Conservation (phyloP, 2,113 vertebrate genomes). For the Xiphophorus couchianus region DNA sequence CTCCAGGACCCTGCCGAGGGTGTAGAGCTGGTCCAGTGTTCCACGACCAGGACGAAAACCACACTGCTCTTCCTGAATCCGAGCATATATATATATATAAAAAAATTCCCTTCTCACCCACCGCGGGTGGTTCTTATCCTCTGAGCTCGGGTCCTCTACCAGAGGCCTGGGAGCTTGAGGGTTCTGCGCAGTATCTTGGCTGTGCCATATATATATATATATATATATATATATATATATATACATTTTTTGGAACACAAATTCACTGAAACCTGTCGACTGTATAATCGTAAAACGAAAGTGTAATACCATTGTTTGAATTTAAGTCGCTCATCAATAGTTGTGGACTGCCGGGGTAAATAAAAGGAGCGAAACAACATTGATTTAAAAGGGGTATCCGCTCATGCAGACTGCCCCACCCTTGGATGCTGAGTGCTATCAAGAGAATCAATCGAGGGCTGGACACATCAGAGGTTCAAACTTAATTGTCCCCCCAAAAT, state of each 20-base stretch:
- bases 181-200: no score
- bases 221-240: no score
- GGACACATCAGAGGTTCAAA: slow-evolving; percentile 52
- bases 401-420: slow-evolving; percentile 34
- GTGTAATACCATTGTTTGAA: not conserved
- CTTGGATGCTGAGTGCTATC: slow-evolving; percentile 53
- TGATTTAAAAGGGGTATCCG: slow-evolving; percentile 28
- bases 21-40: no score
- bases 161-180: no score
- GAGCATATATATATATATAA: no score
- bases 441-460: slow-evolving; percentile 50
- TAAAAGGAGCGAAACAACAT: slow-evolving; percentile 32
- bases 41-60: no score
- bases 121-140: no score
- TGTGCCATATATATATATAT: no score
- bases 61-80: no score
- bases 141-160: no score
- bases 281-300: not conserved
- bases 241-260: not conserved
- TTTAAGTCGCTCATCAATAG: slow-evolving; percentile 33
- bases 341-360: not conserved
- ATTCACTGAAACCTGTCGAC: not conserved
- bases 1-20: no score
- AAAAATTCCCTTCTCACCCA: no score
- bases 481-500: slow-evolving; percentile 68